phyloP scores from a whole-genome alignment of 2,888 invertebrate genomes.

The Phlogophora meticulosa region DNA sequence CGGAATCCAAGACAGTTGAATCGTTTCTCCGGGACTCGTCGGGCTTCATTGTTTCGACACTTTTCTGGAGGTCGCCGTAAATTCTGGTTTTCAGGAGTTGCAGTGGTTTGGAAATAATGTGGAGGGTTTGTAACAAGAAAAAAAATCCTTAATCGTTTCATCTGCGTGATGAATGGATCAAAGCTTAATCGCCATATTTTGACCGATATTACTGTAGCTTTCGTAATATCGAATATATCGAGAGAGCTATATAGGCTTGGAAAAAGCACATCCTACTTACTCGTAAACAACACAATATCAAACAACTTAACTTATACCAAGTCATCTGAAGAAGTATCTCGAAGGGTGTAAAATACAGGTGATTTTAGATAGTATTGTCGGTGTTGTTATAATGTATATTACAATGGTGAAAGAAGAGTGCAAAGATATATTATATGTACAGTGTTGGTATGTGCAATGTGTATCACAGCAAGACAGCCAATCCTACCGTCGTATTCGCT shows the following conservation, averaged over 20 bases:
- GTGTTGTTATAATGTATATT: background rate
- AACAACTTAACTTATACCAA: background rate
- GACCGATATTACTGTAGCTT: background rate
- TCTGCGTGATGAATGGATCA: background rate
- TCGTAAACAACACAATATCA: background rate
- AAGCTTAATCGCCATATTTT: background rate
- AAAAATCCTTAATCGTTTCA: background rate
- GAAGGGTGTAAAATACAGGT: background rate
- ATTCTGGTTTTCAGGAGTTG: too few species aligned
- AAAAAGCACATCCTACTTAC: background rate
- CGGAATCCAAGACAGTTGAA: too few species aligned
- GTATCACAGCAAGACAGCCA: slow-evolving; percentile 22
- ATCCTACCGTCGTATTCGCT: background rate
- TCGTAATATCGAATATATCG: too few species aligned
- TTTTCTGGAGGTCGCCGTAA: too few species aligned
- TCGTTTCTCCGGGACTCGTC: too few species aligned
- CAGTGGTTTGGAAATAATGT: too few species aligned
- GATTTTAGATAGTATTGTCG: background rate
- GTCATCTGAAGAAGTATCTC: background rate
- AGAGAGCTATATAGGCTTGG: too few species aligned
- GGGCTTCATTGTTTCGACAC: too few species aligned
- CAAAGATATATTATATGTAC: slow-evolving; percentile 20
- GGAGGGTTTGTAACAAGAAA: too few species aligned
- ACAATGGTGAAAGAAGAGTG: slow-evolving; percentile 16
- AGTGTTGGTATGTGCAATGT: slow-evolving; percentile 27